phyloP scores from a whole-genome alignment of 1,140 invertebrate species.

The Contarinia nasturtii region DNA sequence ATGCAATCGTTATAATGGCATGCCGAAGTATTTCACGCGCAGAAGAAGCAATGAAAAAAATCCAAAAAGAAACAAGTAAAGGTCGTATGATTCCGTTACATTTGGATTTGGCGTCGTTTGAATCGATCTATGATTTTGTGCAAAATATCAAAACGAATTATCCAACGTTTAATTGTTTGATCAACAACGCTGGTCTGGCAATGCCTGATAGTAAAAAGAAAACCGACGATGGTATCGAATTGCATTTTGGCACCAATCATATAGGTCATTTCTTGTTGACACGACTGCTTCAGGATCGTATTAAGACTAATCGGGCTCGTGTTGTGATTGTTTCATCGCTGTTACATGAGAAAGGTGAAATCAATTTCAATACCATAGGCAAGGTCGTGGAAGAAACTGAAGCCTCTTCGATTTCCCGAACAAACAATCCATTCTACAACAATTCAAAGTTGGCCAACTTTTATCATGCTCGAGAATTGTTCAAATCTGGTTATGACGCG shows the following conservation, averaged over 20 bases:
- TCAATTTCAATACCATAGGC: slow-evolving; percentile 52
- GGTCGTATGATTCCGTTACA: slow-evolving; percentile 36
- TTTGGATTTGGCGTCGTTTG: slow-evolving; percentile 40
- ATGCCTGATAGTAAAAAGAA: slow-evolving; percentile 28
- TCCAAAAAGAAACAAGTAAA: slow-evolving; percentile 28
- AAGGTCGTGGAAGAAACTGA: slow-evolving; percentile 22
- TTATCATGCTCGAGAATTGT: slow-evolving; percentile 30
- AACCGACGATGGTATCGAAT: slow-evolving; percentile 69
- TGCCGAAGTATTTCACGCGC: slow-evolving; percentile 44
- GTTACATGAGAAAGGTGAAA: slow-evolving; percentile 26
- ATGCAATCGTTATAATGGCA: slow-evolving; percentile 52
- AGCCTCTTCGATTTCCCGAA: slow-evolving; percentile 25
- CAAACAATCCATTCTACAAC: slow-evolving; percentile 47
- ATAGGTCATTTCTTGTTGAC: slow-evolving; percentile 73
- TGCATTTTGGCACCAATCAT: slow-evolving; percentile 62
- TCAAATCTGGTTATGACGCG: slow-evolving; percentile 40
- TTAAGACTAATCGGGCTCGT: slow-evolving; percentile 41
- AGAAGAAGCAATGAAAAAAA: slow-evolving; percentile 35
- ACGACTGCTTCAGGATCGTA: slow-evolving; percentile 45
- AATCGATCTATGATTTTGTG: slow-evolving; percentile 39
- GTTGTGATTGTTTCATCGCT: slow-evolving; percentile 31
- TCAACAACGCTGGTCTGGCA: slow-evolving; percentile 58
- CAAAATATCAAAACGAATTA: slow-evolving; percentile 33
- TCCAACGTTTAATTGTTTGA: slow-evolving; percentile 43
- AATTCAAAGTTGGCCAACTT: slow-evolving; percentile 65